These are phyloP conservation scores for Drosophila suzukii DNA, from an alignment of 1,140 invertebrate genomes.

Conservation along the genomic window DNA sequence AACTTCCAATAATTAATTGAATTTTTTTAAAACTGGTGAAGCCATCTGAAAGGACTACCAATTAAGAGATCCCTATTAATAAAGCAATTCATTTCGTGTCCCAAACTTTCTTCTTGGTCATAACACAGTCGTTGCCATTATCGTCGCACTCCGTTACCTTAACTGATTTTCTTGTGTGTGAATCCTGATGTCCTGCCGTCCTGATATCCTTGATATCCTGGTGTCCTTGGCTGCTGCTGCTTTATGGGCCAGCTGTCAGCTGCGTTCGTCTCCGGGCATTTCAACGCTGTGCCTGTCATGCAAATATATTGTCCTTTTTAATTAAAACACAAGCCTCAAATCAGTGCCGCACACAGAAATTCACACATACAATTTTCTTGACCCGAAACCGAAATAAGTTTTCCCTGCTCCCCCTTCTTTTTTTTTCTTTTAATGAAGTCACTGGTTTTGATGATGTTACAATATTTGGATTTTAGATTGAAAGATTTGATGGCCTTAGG, in stretches of 20 bases:
- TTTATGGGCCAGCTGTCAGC: slow-evolving; percentile 71
- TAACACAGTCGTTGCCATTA: slow-evolving; percentile 28
- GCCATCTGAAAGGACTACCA: neutral
- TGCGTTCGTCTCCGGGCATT: slow-evolving; percentile 52
- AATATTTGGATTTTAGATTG: slow-evolving; percentile 66
- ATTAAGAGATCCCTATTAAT: slow-evolving; percentile 12
- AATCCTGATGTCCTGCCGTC: slow-evolving; percentile 25
- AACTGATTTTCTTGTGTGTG: slow-evolving; percentile 27
- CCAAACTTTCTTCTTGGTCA: slow-evolving; percentile 19
- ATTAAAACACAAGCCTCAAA: slow-evolving; percentile 82
- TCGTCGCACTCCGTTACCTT: slow-evolving; percentile 31
- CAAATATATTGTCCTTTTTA: slow-evolving; percentile 82
- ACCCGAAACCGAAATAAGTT: slow-evolving; percentile 57
- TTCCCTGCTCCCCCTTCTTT: slow-evolving; percentile 1
- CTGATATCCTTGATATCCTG: slow-evolving; percentile 22
- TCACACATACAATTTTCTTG: slow-evolving; percentile 37
- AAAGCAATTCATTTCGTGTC: slow-evolving; percentile 13
- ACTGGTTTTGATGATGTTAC: slow-evolving; percentile 57
- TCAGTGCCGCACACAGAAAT: slow-evolving; percentile 49
- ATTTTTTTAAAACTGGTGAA: no score
- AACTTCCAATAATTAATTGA: no score
- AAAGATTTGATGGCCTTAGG: slow-evolving; percentile 51
- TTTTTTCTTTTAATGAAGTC: slow-evolving; percentile 54
- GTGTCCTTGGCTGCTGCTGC: slow-evolving; percentile 36
- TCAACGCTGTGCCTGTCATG: slow-evolving; percentile 51